A percentile compares a stretch with the other conserved stretches of the same genome.
Conservation (phyloP, 2,888 invertebrate genomes). For the Ophioninae sp. region DNA sequence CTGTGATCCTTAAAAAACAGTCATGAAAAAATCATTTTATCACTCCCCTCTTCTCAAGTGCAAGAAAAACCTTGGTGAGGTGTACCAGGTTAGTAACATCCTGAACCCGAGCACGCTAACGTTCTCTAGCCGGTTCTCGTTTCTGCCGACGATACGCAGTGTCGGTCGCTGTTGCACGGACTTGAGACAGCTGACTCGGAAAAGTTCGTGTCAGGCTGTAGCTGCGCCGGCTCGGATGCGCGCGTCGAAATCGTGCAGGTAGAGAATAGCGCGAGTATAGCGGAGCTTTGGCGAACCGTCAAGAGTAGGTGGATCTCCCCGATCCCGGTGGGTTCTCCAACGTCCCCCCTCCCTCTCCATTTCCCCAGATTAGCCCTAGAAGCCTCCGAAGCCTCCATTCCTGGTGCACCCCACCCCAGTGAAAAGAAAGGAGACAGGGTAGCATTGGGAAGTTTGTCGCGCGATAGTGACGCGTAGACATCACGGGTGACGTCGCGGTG, state of each 20-base stretch:
- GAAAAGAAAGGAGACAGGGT: neutral
- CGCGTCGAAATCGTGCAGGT: constrained; percentile 19
- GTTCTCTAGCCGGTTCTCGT: constrained; percentile 1
- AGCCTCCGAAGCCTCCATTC: no score
- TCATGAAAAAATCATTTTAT: no score
- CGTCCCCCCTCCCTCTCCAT: neutral
- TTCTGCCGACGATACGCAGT: constrained; percentile 5
- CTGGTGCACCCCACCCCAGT: no score
- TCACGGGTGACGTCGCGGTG: constrained; percentile 23
- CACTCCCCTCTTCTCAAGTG: no score
- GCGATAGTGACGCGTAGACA: constrained; percentile 20
- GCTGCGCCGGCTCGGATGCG: constrained; percentile 37
- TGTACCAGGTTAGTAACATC: no score
- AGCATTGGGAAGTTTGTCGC: neutral
- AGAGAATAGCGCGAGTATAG: constrained; percentile 4
- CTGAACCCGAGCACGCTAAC: no score
- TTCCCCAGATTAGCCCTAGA: no score
- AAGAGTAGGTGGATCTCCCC: no score
- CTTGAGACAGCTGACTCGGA: constrained; percentile 73
- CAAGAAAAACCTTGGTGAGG: no score
- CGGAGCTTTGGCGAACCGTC: neutral
- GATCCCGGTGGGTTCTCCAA: neutral
- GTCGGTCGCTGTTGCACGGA: constrained; percentile 13
- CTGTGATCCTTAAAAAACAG: no score
- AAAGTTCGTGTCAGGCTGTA: constrained; percentile 68